These are phyloP conservation scores for Ctenicera cuprea DNA, from an alignment of 2,888 invertebrate genomes.

Conservation along the genomic window DNA sequence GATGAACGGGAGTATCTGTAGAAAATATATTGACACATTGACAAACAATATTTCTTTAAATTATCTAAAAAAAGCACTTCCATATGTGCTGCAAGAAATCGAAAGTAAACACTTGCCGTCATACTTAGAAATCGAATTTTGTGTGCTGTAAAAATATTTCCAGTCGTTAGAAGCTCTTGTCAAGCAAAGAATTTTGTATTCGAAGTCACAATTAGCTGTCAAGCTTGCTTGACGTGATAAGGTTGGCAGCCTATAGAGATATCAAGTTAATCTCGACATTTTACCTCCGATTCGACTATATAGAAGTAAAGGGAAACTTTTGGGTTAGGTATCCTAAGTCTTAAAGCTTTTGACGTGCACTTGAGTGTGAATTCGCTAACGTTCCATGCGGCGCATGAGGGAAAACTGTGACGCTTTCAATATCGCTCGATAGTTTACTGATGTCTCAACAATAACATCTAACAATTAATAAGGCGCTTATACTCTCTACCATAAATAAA, in stretches of 20 bases:
- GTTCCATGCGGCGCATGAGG: not conserved
- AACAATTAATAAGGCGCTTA: too few species aligned
- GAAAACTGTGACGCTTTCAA: not conserved
- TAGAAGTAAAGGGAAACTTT: constrained; percentile 1
- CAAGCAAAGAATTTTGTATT: constrained; percentile 3
- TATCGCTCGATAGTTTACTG: too few species aligned
- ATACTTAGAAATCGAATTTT: too few species aligned
- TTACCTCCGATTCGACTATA: not conserved
- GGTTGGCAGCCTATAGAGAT: constrained; percentile 7
- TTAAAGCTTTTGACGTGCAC: constrained; percentile 9
- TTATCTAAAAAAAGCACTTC: too few species aligned
- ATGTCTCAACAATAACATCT: too few species aligned
- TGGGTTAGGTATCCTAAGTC: not conserved
- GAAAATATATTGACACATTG: too few species aligned
- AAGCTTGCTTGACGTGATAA: constrained; percentile 38
- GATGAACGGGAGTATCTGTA: too few species aligned
- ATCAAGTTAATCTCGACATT: constrained; percentile 4
- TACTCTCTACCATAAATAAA: too few species aligned
- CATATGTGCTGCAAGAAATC: too few species aligned
- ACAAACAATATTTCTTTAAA: too few species aligned
- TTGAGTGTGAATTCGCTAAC: not conserved
- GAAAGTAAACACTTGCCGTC: too few species aligned
- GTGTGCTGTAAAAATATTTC: too few species aligned
- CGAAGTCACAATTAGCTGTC: constrained; percentile 31
- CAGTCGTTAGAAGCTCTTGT: not conserved